Conservation (phyloP, 2,797 vertebrate species). For the Mormyrops attenuatus region DNA sequence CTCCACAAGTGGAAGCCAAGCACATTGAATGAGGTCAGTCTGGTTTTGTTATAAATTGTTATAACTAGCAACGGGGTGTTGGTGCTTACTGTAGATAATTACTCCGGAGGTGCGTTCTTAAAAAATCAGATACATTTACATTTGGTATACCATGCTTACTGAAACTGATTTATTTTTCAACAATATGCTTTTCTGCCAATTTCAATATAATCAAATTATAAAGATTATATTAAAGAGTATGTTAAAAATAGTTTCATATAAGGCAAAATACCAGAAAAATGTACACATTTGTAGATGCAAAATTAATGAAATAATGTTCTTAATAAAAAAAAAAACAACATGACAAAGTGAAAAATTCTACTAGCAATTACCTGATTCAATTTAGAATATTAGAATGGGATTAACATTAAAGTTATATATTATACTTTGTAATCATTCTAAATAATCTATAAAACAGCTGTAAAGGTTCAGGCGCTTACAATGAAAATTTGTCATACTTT, state of each 20-base stretch:
- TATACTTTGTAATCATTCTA: not conserved
- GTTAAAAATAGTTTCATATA: not conserved
- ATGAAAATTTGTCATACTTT: conserved; percentile 18
- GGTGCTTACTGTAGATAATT: not conserved
- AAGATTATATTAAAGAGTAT: not conserved
- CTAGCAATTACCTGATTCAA: not conserved
- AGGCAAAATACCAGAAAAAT: not conserved
- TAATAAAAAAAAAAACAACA: not conserved
- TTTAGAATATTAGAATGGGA: not conserved
- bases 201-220: not conserved
- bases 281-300: not conserved
- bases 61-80: not conserved
- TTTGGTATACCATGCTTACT: too few relatives aligned
- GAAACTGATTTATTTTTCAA: not conserved
- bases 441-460: conserved; percentile 2
- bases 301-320: not conserved
- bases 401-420: conserved; percentile 10
- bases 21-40: conserved; percentile 11
- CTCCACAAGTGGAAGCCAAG: conserved; percentile 6
- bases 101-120: not conserved
- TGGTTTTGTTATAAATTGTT: conserved; percentile 15
- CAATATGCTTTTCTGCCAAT: not conserved
- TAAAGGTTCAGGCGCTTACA: conserved; percentile 11
- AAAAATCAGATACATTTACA: not conserved
- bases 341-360: conserved; percentile 15